These are phyloP conservation scores for Caenorhabditis inopinata DNA, from an alignment of 1,140 invertebrate genomes.

Conservation along the genomic window DNA sequence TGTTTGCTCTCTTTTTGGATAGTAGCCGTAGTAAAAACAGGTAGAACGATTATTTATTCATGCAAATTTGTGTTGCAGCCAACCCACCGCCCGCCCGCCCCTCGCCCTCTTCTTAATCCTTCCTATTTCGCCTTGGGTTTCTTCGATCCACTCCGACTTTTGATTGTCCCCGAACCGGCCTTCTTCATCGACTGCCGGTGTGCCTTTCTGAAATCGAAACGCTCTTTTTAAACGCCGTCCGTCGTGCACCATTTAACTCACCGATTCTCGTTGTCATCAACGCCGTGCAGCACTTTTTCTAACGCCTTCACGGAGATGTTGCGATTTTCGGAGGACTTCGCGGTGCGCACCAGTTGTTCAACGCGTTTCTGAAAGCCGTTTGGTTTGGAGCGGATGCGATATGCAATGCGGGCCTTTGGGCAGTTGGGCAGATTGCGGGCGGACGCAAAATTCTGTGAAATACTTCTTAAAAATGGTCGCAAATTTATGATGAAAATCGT, in stretches of 20 bases:
- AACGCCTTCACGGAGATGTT: conserved; percentile 31
- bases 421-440: no score
- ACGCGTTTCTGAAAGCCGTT: conserved; percentile 3
- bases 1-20: no score
- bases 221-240: not conserved
- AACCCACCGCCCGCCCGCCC: no score
- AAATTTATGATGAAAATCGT: no score
- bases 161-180: not conserved
- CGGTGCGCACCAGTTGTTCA: not conserved
- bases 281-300: conserved; percentile 1
- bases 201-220: not conserved
- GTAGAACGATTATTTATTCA: no score
- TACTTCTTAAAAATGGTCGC: no score
- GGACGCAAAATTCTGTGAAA: no score
- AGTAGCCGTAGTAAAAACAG: no score
- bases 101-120: no score
- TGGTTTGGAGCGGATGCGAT: no score
- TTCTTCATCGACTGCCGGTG: conserved; percentile 23
- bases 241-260: not conserved
- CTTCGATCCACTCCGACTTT: conserved; percentile 30
- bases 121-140: not conserved
- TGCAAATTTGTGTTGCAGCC: no score
- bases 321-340: conserved; percentile 19
- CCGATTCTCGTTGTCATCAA: conserved; percentile 20
- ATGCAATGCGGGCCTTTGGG: no score